Evolutionary conservation across 2,113 vertebrate species (phyloP).

Genomic region (Carlito syrichta): DNA sequence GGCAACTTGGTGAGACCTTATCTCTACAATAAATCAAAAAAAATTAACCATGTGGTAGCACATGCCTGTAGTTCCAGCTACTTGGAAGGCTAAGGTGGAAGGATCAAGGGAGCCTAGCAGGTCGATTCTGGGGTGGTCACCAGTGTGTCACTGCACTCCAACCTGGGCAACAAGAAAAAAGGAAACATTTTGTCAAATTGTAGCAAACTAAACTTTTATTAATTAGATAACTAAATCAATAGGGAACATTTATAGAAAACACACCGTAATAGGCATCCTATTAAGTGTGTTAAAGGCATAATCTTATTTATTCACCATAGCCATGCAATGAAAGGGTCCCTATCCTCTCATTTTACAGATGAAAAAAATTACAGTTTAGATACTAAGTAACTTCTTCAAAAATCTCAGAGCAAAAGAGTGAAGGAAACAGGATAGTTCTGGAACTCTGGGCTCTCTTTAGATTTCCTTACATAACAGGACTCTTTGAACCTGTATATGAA

Average conservation of each 20-base stretch:
- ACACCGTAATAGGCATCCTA: not conserved
- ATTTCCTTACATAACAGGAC: not conserved
- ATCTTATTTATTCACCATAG: not conserved
- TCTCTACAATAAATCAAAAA: too few species aligned
- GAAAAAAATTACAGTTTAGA: not conserved
- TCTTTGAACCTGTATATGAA: not conserved
- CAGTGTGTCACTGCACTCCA: too few species aligned
- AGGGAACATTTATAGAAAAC: not conserved
- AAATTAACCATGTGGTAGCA: too few species aligned
- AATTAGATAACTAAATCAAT: not conserved
- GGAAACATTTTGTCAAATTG: slow-evolving; percentile 13
- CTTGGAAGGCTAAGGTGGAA: too few species aligned
- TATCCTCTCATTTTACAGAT: not conserved
- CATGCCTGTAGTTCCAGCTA: too few species aligned
- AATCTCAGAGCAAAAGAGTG: not conserved
- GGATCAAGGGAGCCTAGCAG: too few species aligned
- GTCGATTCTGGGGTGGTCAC: too few species aligned
- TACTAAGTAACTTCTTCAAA: not conserved
- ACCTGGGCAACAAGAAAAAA: too few species aligned
- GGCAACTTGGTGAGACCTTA: too few species aligned
- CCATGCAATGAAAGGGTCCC: not conserved
- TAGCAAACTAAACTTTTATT: not conserved
- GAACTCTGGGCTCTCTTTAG: not conserved
- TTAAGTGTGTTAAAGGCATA: not conserved
- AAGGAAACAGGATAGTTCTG: not conserved